Evolutionary conservation across 2,797 vertebrate genomes (phyloP).

Genomic region (Gadopsis marmoratus): DNA sequence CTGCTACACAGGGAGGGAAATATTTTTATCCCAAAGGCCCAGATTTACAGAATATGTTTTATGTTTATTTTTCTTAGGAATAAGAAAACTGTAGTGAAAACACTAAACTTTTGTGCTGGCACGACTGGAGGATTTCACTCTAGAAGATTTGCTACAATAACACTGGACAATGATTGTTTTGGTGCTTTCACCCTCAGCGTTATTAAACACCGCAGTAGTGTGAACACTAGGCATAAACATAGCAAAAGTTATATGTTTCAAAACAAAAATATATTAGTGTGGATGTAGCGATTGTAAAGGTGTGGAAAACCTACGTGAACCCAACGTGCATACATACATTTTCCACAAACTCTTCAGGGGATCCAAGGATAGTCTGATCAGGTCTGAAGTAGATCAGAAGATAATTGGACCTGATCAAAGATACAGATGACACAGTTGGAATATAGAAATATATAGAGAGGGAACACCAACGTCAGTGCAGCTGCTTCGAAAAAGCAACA

Average conservation of each 20-base stretch:
- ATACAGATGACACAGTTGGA: too few relatives aligned
- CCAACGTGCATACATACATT: neutral
- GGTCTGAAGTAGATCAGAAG: neutral
- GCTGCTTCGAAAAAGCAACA: too few relatives aligned
- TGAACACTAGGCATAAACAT: too few relatives aligned
- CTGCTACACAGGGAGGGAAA: neutral
- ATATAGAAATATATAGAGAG: too few relatives aligned
- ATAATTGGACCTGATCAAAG: too few relatives aligned
- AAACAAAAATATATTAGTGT: too few relatives aligned
- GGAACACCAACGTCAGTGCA: too few relatives aligned
- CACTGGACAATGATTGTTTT: too few relatives aligned
- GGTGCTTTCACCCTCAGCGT: too few relatives aligned
- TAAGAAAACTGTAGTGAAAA: too few relatives aligned
- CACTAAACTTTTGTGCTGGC: neutral
- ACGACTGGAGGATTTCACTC: neutral
- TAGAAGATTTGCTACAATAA: neutral
- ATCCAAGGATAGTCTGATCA: neutral
- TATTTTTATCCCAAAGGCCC: constrained; percentile 6
- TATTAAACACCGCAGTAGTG: too few relatives aligned
- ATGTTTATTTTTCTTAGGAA: neutral
- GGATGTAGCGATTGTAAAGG: neutral
- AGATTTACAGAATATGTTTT: neutral
- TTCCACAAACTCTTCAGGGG: neutral
- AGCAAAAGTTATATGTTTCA: too few relatives aligned
- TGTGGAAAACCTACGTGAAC: neutral